Evolutionary conservation across 2,797 vertebrate species (phyloP).

Genomic region (Monodelphis domestica): DNA sequence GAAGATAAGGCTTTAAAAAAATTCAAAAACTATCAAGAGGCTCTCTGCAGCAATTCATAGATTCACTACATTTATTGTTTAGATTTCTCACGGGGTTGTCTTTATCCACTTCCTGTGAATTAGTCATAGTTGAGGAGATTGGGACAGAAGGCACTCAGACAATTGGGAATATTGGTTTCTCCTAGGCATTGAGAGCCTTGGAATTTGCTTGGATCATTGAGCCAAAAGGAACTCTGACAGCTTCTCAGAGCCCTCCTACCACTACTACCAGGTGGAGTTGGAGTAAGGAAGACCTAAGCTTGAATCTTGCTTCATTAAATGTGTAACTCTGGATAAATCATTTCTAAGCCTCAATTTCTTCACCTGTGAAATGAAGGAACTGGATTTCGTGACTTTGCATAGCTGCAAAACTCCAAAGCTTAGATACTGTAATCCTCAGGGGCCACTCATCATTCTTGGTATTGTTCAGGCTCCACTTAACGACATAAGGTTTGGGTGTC

Average conservation of each 20-base stretch:
- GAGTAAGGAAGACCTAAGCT: neutral
- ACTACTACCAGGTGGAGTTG: neutral
- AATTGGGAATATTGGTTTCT: neutral
- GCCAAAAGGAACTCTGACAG: neutral
- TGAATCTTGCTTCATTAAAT: neutral
- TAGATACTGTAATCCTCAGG: neutral
- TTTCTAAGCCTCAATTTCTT: neutral
- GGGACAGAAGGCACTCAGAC: neutral
- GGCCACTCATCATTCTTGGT: neutral
- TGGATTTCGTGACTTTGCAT: slow-evolving; percentile 1
- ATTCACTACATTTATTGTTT: neutral
- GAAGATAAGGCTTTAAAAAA: too few species aligned
- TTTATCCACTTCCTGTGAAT: neutral
- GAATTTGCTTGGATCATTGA: neutral
- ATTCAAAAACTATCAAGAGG: too few species aligned
- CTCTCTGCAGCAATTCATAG: neutral
- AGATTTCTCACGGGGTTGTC: neutral
- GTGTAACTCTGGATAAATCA: neutral
- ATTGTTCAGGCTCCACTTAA: neutral
- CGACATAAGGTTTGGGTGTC: neutral
- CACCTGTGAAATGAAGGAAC: neutral
- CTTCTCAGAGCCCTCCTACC: neutral
- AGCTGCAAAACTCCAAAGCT: slow-evolving; percentile 5
- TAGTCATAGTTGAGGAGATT: neutral
- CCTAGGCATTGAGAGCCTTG: neutral